Evolutionary conservation across 2,888 invertebrate species (phyloP).

Genomic region (Antheraea assamensis): DNA sequence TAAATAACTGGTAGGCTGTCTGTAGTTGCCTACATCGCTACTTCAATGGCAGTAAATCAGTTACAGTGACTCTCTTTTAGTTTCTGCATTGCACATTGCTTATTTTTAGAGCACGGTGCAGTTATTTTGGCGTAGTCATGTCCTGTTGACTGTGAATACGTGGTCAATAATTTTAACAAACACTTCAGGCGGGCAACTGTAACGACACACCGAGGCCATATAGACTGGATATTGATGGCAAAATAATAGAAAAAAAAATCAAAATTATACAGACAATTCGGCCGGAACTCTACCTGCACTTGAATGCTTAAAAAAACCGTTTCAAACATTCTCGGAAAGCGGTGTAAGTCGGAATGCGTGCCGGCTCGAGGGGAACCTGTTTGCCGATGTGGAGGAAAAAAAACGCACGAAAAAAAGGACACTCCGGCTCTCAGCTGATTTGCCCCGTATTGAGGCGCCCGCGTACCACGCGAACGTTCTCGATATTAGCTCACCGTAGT

Average conservation of each 20-base stretch:
- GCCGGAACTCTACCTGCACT: constrained; percentile 12
- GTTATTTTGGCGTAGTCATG: too few species aligned
- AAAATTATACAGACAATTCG: constrained; percentile 9
- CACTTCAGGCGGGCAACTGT: neutral
- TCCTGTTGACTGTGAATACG: too few species aligned
- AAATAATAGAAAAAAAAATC: neutral
- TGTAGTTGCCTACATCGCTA: too few species aligned
- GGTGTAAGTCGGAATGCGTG: constrained; percentile 9
- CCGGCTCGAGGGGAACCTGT: constrained; percentile 9
- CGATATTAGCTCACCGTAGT: neutral
- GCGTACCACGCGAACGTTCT: neutral
- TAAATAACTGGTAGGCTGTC: too few species aligned
- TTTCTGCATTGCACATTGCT: too few species aligned
- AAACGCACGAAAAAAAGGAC: constrained; percentile 2
- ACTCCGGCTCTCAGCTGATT: constrained; percentile 7
- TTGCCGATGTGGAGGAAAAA: constrained; percentile 3
- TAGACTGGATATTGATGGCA: neutral
- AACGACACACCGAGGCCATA: constrained; percentile 1
- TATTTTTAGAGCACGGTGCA: too few species aligned
- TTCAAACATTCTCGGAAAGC: constrained; percentile 13
- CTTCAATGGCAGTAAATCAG: too few species aligned
- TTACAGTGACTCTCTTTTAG: too few species aligned
- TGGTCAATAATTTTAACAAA: neutral
- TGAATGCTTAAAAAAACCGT: constrained; percentile 11
- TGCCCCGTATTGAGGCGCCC: constrained; percentile 7